Evolutionary conservation across 1,140 invertebrate genomes (phyloP), one percentile per base, ranked within the genome.

Genomic region (Sinella curviseta): DNA sequence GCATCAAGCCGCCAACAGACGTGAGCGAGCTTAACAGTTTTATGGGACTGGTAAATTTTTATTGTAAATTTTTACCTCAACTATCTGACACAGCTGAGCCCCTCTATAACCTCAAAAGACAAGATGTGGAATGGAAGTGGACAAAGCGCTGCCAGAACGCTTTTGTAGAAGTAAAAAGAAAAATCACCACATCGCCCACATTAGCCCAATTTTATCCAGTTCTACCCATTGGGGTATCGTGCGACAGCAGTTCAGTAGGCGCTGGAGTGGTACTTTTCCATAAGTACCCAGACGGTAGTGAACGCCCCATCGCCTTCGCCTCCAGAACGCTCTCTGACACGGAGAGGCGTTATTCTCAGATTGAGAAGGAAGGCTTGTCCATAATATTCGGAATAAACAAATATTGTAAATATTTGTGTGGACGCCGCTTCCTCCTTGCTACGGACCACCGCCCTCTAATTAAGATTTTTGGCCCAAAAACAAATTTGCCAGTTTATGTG

Each of bases 261-360:
- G 31, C 88, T 26, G 85, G 86, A 57, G 87, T 86, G 35, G 86
- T 89, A 3, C 77, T 89, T 12, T 60, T 78, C n/a, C n/a, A n/a
- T n/a, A n/a, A n/a, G n/a, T n/a, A n/a, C n/a, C n/a, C n/a, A n/a
- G n/a, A n/a, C n/a, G 85, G 84, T n/a, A 77, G 67, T 8, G 86
- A 87, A 78, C 73, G 79, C 48, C 85, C 86, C 12, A 85, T 89
- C 76, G 82, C 82, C 20, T 87, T 83, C 83, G 85, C 82, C n/a
- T 88, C 87, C 20, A 75, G 84, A 48, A 83, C 84, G 1, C 78
- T 89, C 31, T 83, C 80, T 39, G 12, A 75, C n/a, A 81, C 88
- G n/a, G 87, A 90, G 79, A 78, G 81, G 77, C 87, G 86, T 77
- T 90, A 90, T 76, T 79, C 85, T 17, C 88, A n/a, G n/a, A n/a